Base-by-base conservation (phyloP, 2,113 vertebrate species). In the Lucifuga dentata region DNA sequence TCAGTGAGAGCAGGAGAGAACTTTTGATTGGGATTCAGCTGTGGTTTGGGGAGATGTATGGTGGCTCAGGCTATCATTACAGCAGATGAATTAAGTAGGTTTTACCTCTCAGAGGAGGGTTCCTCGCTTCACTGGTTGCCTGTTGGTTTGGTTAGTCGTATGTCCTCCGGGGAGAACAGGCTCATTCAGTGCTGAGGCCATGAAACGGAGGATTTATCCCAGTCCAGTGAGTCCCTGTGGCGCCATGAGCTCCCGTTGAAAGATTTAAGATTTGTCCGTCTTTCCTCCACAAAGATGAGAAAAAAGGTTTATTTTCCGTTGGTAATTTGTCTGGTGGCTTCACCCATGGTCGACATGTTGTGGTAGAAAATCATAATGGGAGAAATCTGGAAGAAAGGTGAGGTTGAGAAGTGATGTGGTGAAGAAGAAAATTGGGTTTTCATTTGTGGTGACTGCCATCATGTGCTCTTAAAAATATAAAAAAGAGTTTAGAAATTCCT, bases 201-300 rank as follows among this genome's bases (percentile, higher is more conserved):
- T 78, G 71, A 84, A 85, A 78, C 82, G 72, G 80, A 84, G 87
- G 91, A 90, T 92, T 92, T 88, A 88, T 89, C 90, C 83, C 78
- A 87, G 85, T 89, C 86, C 88, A 90, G 72, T 80, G 85, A 86
- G 75, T 81, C 76, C 52, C 68, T 56, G 48, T 76, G 80, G 82
- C 58, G 32, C 85, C 86, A 67, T 67, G 62, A 80, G 71, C 73
- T 76, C 74, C 75, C 49, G 77, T 70, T 63, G 70, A 80, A 81
- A 76, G 87, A 78, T 90, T 92, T 84, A 78, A 84, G 68, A 77
- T 76, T 7, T 73, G 57, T 65, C 76, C 38, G 76, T 43, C 77
- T 1, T 76, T 73, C 71, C 61, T 57, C 51, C 61, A 23, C 36
- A 51, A 58, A 77, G 64, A 74, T 58, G 35, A 20, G 57, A 41